Evolutionary conservation across 2,797 vertebrate species (phyloP).

Genomic region (Melanotaenia maccullochi): DNA sequence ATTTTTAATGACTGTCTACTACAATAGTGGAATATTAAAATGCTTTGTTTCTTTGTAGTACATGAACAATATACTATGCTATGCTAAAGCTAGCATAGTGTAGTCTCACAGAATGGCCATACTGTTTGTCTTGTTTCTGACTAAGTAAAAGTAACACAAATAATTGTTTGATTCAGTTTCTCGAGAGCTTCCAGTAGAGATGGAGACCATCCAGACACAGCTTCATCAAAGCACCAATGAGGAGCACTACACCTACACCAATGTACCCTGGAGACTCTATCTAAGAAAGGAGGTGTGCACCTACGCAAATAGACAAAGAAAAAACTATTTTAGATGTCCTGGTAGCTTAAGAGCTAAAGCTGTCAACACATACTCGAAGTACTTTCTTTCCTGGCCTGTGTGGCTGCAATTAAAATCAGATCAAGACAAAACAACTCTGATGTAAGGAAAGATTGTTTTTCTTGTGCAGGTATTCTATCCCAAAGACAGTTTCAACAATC

Average conservation of each 20-base stretch:
- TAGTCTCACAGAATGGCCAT: background rate
- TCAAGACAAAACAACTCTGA: background rate
- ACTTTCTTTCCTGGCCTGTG: background rate
- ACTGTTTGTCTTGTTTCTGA: background rate
- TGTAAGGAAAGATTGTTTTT: slow-evolving; percentile 7
- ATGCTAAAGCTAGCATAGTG: background rate
- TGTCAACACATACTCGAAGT: background rate
- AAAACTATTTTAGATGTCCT: background rate
- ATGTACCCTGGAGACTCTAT: slow-evolving; percentile 93
- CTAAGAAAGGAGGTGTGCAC: slow-evolving; percentile 92
- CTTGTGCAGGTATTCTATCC: slow-evolving; percentile 94
- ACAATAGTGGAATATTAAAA: background rate
- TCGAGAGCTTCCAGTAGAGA: slow-evolving; percentile 87
- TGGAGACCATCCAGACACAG: slow-evolving; percentile 88
- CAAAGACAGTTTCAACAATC: slow-evolving; percentile 91
- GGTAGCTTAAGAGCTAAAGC: background rate
- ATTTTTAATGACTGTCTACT: too few species aligned
- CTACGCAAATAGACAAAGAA: slow-evolving; percentile 2
- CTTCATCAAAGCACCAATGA: slow-evolving; percentile 88
- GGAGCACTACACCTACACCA: slow-evolving; percentile 92
- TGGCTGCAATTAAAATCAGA: background rate
- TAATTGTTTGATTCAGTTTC: slow-evolving; percentile 69
- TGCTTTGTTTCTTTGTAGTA: too few species aligned
- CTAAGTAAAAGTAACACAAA: background rate
- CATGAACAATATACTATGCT: background rate